Evolutionary conservation across 2,113 vertebrate species (phyloP), one percentile per base, ranked within the genome.

Genomic region (Paracanthobrama guichenoti): DNA sequence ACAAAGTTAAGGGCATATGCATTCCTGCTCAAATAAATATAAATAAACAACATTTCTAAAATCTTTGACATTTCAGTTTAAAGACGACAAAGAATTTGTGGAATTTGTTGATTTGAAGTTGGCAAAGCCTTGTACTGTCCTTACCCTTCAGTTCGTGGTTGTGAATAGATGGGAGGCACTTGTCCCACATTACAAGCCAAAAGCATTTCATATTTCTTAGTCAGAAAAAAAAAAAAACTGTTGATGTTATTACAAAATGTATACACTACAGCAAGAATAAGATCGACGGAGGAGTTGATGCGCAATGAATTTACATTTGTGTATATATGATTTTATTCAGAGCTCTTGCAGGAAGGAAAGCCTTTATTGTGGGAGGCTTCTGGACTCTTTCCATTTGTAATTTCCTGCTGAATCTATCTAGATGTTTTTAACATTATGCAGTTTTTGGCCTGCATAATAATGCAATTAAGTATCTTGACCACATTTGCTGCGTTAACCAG

Each of bases 401-500:
- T 98, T 97, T 97, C 96, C 96, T 96, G 95, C 96, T 95, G 96
- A 96, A 96, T 96, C 95, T 94, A 95, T 95, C 95, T 96, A 95
- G 96, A 96, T 97, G 96, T 97, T 98, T 96, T 97, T 97, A 98
- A 97, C 96, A 97, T 96, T 95, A 95, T 94, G 96, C 95, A 96
- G 96, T 97, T 97, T 98, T 97, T 97, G 95, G 97, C 95, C 96
- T 97, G 96, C 35, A 59, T 98, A 98, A 97, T 94, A 94, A 95
- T 96, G 96, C 98, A 97, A 98, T 98, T 98, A 98, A 97, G 96
- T 98, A 97, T 97, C 96, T 96, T 97, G 97, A 98, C 97, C 95
- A 95, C 95, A 96, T 96, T 96, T 94, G 94, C 95, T 94, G 96
- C 96, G 95, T 96, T 97, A 97, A 97, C 96, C 96, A 96, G 96